A percentile compares a stretch with the other conserved stretches of the same genome.
Conservation (phyloP, 2,113 vertebrate species). For the Lasiurus cinereus region DNA sequence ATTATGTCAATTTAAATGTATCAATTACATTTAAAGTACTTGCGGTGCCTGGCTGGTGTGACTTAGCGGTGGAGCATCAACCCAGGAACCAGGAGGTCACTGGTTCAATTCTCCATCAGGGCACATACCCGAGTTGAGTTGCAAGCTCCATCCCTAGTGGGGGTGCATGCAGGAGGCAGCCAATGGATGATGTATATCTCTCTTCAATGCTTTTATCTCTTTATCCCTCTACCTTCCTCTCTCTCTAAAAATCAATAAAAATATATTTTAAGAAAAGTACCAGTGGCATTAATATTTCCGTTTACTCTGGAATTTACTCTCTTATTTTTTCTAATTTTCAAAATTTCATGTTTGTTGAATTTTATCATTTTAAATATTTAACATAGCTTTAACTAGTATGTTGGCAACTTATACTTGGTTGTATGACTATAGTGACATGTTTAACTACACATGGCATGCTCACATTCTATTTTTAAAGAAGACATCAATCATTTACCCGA, state of each 20-base stretch:
- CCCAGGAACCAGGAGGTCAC: too few relatives aligned
- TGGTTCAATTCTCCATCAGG: too few relatives aligned
- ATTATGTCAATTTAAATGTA: neutral
- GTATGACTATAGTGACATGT: constrained; percentile 41
- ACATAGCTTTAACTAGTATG: neutral
- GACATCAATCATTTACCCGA: constrained; percentile 73
- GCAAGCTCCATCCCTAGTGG: too few relatives aligned
- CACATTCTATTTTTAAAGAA: constrained; percentile 68
- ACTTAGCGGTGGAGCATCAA: too few relatives aligned
- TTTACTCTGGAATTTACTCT: constrained; percentile 28
- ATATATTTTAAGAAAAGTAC: neutral
- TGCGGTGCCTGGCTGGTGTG: too few relatives aligned
- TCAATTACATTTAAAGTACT: neutral
- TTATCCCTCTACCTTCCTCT: too few relatives aligned
- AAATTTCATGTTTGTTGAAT: constrained; percentile 4
- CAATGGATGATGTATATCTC: too few relatives aligned
- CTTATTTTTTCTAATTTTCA: constrained; percentile 45
- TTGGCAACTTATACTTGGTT: neutral
- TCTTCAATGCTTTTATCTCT: too few relatives aligned
- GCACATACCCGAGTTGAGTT: too few relatives aligned
- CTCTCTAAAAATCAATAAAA: too few relatives aligned
- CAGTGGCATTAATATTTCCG: neutral
- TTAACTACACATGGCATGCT: constrained; percentile 66
- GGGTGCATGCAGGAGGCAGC: too few relatives aligned
- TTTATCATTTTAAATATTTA: constrained; percentile 55